A percentile compares a stretch with the other conserved stretches of the same genome.
Conservation (phyloP, 1,140 invertebrate species). For the Meloidogyne chitwoodi region DNA sequence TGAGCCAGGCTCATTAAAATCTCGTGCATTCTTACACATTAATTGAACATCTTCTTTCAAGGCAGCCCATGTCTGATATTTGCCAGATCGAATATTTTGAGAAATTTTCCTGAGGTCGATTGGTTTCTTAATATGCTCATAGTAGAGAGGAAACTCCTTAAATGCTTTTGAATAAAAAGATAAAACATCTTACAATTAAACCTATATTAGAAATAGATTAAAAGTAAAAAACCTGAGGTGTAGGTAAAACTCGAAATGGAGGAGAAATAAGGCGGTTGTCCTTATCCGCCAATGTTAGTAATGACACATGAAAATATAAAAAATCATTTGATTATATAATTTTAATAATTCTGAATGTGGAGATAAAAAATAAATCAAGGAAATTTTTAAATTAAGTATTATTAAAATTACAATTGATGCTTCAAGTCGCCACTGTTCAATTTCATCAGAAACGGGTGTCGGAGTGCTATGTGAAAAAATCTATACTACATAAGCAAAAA, state of each 20-base stretch:
- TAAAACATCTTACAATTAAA: neutral
- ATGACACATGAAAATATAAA: neutral
- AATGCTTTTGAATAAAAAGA: slow-evolving; percentile 12
- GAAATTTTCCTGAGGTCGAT: slow-evolving; percentile 94
- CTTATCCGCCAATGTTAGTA: slow-evolving; percentile 44
- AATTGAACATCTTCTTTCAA: slow-evolving; percentile 83
- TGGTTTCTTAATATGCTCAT: slow-evolving; percentile 92
- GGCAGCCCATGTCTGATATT: slow-evolving; percentile 75
- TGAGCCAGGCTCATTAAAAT: slow-evolving; percentile 91
- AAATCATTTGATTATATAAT: neutral
- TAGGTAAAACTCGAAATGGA: slow-evolving; percentile 49
- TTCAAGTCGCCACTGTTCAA: slow-evolving; percentile 39
- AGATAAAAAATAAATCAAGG: too few species aligned
- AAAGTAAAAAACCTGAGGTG: slow-evolving; percentile 29
- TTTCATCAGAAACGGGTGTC: slow-evolving; percentile 16
- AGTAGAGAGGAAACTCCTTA: slow-evolving; percentile 82
- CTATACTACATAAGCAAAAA: neutral
- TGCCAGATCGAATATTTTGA: slow-evolving; percentile 73
- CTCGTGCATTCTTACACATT: slow-evolving; percentile 89
- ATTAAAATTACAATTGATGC: slow-evolving; percentile 27
- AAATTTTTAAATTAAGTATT: too few species aligned
- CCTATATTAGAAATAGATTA: neutral
- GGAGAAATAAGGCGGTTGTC: slow-evolving; percentile 52
- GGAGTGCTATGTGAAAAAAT: neutral
- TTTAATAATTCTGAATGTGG: too few species aligned